Base-by-base conservation (phyloP, 1,140 invertebrate genomes). In the Melanaphis sacchari region DNA sequence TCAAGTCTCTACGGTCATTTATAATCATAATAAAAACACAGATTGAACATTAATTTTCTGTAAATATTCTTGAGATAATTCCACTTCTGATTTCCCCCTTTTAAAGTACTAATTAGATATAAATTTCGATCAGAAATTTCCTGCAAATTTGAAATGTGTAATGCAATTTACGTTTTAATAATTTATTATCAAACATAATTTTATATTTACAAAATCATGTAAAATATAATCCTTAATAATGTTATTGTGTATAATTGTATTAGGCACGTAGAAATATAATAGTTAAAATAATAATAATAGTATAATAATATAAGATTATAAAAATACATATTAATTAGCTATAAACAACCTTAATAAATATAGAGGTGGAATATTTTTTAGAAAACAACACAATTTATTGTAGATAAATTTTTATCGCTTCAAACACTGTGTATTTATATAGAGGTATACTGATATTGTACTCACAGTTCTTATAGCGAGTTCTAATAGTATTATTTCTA, bases 401-500 rank as follows among this genome's bases (percentile, higher is more conserved):
- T 49, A 88, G 85, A 88, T 88, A 49, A 88, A 49, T 87, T 88
- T 24, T 49, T 89, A 89, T 89, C 87, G 9, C 87, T 26, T 52
- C 9, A 38, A 24, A 40, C 52, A 36, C 11, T 15, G 9, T 36
- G 52, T 40, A 54, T 59, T 90, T 90, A 90, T 40, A 90, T 3
- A 40, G 88, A 59, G 22, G 9, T 52, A 26, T 41, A 40, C 4
- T 11, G 0, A 41, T 22, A 21, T 40, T 59, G 38, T 24, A 26
- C 24, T 90, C 49, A 3, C 49, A 90, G 88, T 54, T 38, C 21
- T 38, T n/a, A 43, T 31, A n/a, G 15, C 31, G 15, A 87, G 31
- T 26, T 46, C 38, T 18, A 18, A 22, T 0, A 89, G 43, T 89
- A 52, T 89, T 38, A 31, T 40, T 38, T 24, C 11, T 43, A 87